Conservation (phyloP, 2,888 invertebrate genomes). For the Bellardia bayeri region DNA sequence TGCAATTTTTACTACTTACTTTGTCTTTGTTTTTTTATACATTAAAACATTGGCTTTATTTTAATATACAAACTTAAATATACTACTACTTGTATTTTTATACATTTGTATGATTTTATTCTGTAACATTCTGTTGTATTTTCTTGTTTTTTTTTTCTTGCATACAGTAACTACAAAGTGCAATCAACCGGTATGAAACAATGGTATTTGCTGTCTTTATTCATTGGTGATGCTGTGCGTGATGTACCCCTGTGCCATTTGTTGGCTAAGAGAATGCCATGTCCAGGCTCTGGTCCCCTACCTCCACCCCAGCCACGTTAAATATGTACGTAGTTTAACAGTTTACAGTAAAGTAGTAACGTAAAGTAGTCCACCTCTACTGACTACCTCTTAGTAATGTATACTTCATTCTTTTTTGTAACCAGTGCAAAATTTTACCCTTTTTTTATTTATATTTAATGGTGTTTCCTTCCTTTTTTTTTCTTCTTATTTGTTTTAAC, state of each 20-base stretch:
- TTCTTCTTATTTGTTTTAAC: slow-evolving; percentile 48
- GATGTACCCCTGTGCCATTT: slow-evolving; percentile 92
- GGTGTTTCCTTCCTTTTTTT: slow-evolving; percentile 33
- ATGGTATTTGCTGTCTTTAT: slow-evolving; percentile 93
- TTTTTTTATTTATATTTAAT: slow-evolving; percentile 62
- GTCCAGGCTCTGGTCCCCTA: slow-evolving; percentile 83
- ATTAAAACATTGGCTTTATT: slow-evolving; percentile 73
- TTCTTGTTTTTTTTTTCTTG: slow-evolving; percentile 48
- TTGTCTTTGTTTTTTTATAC: slow-evolving; percentile 48
- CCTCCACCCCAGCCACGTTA: slow-evolving; percentile 81
- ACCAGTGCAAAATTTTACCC: slow-evolving; percentile 43
- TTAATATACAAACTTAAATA: slow-evolving; percentile 48
- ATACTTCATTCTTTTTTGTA: slow-evolving; percentile 13
- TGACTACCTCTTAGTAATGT: slow-evolving; percentile 70
- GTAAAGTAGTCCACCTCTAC: slow-evolving; percentile 62
- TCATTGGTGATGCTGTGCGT: slow-evolving; percentile 93
- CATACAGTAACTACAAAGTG: slow-evolving; percentile 90
- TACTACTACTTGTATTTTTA: slow-evolving; percentile 33
- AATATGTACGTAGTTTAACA: slow-evolving; percentile 26
- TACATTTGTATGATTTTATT: slow-evolving; percentile 67
- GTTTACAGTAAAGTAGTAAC: slow-evolving; percentile 22
- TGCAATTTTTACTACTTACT: slow-evolving; percentile 67
- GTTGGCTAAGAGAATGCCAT: slow-evolving; percentile 89
- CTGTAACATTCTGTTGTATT: slow-evolving; percentile 54
- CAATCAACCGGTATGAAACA: slow-evolving; percentile 91